Conservation (phyloP, 2,113 vertebrate genomes). For the Oriolus oriolus region DNA sequence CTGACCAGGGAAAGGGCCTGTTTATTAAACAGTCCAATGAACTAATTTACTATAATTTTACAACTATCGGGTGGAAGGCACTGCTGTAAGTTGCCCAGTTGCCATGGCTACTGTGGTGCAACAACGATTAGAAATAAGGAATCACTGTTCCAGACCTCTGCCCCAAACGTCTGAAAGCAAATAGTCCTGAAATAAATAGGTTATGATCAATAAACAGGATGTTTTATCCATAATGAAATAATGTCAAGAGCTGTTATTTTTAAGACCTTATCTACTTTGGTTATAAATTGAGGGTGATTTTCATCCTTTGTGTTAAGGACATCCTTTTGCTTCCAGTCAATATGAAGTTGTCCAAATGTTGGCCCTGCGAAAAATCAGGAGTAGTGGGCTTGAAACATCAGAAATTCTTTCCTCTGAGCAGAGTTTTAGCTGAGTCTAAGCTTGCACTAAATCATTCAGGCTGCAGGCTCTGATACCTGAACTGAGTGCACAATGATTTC, state of each 20-base stretch:
- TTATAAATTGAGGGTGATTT: background rate
- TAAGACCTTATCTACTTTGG: background rate
- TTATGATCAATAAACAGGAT: background rate
- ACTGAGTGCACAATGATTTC: background rate
- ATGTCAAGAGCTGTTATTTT: background rate
- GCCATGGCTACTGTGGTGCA: background rate
- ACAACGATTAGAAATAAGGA: background rate
- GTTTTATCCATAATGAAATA: background rate
- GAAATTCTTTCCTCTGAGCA: background rate
- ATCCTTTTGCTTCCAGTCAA: background rate
- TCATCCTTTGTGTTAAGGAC: background rate
- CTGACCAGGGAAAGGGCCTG: background rate
- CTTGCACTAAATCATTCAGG: background rate
- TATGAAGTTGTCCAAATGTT: background rate
- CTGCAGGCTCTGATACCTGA: background rate
- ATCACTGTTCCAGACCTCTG: background rate
- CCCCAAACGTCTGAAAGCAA: background rate
- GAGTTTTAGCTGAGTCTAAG: background rate
- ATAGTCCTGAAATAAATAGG: background rate
- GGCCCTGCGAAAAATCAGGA: background rate
- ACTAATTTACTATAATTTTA: background rate
- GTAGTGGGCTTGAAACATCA: background rate
- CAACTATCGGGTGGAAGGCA: background rate
- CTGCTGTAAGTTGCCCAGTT: background rate
- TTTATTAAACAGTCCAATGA: background rate